Base-by-base conservation (phyloP, 2,888 invertebrate species). In the Sinotaia quadrata region DNA sequence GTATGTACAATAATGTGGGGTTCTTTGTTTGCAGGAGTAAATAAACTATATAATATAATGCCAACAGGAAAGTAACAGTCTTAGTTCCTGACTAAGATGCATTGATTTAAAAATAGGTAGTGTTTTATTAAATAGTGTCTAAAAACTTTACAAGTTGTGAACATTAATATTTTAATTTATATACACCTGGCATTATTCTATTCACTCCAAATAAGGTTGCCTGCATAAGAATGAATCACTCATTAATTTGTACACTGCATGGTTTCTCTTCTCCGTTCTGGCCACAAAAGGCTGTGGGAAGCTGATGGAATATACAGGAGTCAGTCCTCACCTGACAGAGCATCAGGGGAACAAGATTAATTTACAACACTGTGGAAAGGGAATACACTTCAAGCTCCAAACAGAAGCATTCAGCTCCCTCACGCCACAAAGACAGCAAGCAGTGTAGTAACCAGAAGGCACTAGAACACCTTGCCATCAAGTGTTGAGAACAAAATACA, bases 231-330 rank as follows among this genome's bases (percentile, higher is more conserved):
- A 2, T 41, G 2, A 12, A 41, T 18, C 15, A 47, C 1, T 3
- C 24, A 4, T 21, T 12, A 58, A 21, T 27, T 21, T 37, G 41
- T 41, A 21, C 27, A 21, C 49, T 47, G 49, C 33, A 61, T 49
- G 33, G 27, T 29, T 44, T 44, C 24, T 61, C 31, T 36, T 2
- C 31, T 31, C 27, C 29, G 15, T 4, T 29, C 18, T 18, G 31
- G n/a, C 58, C 33, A 5, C 34, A 58, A 34, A 34, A 34, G 36
- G 15, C 58, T 58, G 33, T 36, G 34, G 36, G 37, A 21, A 36
- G 36, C 18, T 31, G 24, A 29, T 54, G 54, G 54, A 54, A 54
- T 54, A 54, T 54, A 31, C 54, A 21, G 54, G 29, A 3, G 47
- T 24, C 7, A 47, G 47, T 47, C 47, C 47, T 21, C 47, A 47